These are phyloP conservation scores for Cotesia vestalis DNA, from an alignment of 1,140 invertebrate species.

Conservation along the genomic window DNA sequence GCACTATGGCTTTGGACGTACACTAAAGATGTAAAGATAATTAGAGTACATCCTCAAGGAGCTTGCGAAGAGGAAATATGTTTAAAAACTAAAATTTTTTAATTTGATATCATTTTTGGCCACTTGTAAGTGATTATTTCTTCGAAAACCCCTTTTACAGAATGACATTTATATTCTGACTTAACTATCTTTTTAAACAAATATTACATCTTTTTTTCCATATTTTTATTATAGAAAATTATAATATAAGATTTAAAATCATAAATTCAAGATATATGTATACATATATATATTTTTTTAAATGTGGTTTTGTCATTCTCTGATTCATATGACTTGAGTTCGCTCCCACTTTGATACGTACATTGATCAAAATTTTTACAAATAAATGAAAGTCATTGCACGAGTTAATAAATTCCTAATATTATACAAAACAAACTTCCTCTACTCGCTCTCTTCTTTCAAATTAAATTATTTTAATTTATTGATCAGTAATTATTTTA, in stretches of 20 bases:
- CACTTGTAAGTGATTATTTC: slow-evolving; percentile 39
- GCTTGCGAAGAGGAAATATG: slow-evolving; percentile 47
- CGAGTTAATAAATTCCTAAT: background rate
- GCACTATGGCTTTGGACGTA: slow-evolving; percentile 68
- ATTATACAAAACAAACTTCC: slow-evolving; percentile 1
- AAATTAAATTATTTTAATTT: background rate
- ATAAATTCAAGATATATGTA: slow-evolving; percentile 19
- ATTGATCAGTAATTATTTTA: background rate
- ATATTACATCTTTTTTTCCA: slow-evolving; percentile 49
- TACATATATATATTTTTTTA: slow-evolving; percentile 37
- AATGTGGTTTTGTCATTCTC: slow-evolving; percentile 34
- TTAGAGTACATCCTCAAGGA: slow-evolving; percentile 65
- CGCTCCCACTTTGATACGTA: slow-evolving; percentile 41
- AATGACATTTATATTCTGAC: slow-evolving; percentile 56
- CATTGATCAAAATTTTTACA: slow-evolving; percentile 4
- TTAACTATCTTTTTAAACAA: slow-evolving; percentile 53
- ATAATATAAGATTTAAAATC: slow-evolving; percentile 47
- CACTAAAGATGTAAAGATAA: slow-evolving; percentile 59
- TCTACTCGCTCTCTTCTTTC: slow-evolving; percentile 20
- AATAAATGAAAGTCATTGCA: slow-evolving; percentile 17
- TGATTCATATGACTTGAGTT: slow-evolving; percentile 46
- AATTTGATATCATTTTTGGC: slow-evolving; percentile 5
- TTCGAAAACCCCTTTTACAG: slow-evolving; percentile 57
- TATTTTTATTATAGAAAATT: slow-evolving; percentile 55
- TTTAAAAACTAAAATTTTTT: slow-evolving; percentile 16